Conservation (phyloP, 2,113 vertebrate genomes). For the Carassius gibelio region DNA sequence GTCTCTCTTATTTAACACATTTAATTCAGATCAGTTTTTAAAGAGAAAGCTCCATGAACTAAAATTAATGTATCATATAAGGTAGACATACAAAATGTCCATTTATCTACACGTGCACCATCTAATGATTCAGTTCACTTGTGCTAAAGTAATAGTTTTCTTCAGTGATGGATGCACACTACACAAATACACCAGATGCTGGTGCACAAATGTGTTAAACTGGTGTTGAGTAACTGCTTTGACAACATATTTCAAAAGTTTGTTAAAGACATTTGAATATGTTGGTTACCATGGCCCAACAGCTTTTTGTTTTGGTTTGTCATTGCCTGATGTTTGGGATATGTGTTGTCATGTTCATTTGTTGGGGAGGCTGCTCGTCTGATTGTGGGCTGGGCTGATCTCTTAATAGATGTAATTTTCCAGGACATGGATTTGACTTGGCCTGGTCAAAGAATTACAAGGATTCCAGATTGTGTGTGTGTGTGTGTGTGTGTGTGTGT, state of each 20-base stretch:
- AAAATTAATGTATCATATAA: not conserved
- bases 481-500: too few relatives aligned
- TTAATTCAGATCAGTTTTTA: not conserved
- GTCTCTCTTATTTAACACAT: not conserved
- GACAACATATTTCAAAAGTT: not conserved
- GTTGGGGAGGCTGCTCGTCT: slow-evolving; percentile 50
- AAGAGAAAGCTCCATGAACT: not conserved
- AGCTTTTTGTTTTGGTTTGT: slow-evolving; percentile 43
- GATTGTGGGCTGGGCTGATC: slow-evolving; percentile 68
- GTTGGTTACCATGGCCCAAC: not conserved
- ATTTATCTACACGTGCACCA: not conserved
- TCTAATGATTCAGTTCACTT: not conserved
- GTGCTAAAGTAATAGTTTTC: not conserved
- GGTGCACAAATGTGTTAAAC: not conserved
- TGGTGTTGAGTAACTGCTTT: not conserved
- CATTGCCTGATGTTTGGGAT: slow-evolving; percentile 47
- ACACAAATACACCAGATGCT: not conserved
- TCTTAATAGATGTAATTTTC: slow-evolving; percentile 76
- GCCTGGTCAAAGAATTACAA: slow-evolving; percentile 71
- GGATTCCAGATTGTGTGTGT: slow-evolving; percentile 65
- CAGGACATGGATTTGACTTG: slow-evolving; percentile 71
- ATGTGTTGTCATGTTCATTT: slow-evolving; percentile 49
- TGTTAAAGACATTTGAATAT: not conserved
- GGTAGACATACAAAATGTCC: not conserved
- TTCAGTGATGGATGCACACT: not conserved